Evolutionary conservation across 2,113 vertebrate genomes (phyloP), one percentile per base, ranked within the genome.

Genomic region (Hystrix brachyura): DNA sequence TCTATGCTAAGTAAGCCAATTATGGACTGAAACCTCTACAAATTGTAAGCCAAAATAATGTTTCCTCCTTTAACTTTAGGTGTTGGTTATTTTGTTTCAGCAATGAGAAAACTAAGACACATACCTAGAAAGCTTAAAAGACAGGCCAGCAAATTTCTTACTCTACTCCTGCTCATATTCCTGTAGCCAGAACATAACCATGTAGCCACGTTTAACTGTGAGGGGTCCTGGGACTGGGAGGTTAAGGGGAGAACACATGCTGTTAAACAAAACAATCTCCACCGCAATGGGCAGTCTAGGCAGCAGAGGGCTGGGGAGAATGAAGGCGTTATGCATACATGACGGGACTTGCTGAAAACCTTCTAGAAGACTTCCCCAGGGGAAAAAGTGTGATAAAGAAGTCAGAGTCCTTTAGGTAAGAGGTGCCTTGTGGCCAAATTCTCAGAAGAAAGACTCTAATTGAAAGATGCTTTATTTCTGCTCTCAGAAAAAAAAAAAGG

Each of bases 401-500:
- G 13, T 84, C 48, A 29, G 43, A 65, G 62, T 17, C 8, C 17
- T 84, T 1, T 43, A 32, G 38, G 7, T 60, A n/a, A 87, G 67
- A 76, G 57, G 57, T 34, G 1, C 21, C 32, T 46, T 60, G 9
- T 62, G 25, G 25, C 48, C 71, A 96, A 21, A 64, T 64, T 67
- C 43, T 92, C 48, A 78, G 34, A 72, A 72, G 62, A 71, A 88
- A 82, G 53, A 53, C 84, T 88, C 60, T 84, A 53, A 88, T n/a
- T 82, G 46, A 82, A 91, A 67, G 74, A 21, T 64, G 27, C 18
- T 83, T 83, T 2, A 55, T 27, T 43, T 82, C 69, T 95, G 55
- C n/a, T 87, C 23, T 38, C 5, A 29, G 5, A 4, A 17, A 53
- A 18, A 27, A 29, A 43, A 43, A 94, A 29, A 59, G 55, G n/a